Evolutionary conservation across 2,888 invertebrate species (phyloP).

Genomic region (Dolichopus griseipennis): DNA sequence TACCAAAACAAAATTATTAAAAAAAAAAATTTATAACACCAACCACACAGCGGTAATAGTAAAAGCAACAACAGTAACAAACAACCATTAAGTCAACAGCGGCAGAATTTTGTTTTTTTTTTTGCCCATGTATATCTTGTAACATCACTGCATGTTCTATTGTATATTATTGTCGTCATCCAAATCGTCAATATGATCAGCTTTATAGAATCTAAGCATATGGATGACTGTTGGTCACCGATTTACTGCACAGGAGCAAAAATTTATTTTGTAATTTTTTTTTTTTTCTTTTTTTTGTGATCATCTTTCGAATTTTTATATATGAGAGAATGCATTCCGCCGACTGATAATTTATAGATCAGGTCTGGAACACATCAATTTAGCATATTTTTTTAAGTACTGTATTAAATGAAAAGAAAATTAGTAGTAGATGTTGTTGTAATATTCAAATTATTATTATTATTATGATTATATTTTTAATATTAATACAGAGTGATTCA

Average conservation of each 20-base stretch:
- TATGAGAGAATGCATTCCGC: slow-evolving; percentile 2
- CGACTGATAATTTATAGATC: slow-evolving; percentile 4
- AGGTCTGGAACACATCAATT: slow-evolving; percentile 1
- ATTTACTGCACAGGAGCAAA: background rate
- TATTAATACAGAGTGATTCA: slow-evolving; percentile 1
- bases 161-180: background rate
- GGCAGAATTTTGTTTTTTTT: too few relatives aligned
- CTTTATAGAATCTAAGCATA: background rate
- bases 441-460: background rate
- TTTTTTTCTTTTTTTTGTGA: background rate
- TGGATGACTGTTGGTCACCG: background rate
- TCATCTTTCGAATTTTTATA: background rate
- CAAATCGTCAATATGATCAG: background rate
- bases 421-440: too few relatives aligned
- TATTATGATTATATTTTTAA: background rate
- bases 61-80: too few relatives aligned
- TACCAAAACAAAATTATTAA: too few relatives aligned
- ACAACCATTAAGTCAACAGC: too few relatives aligned
- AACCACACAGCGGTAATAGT: too few relatives aligned
- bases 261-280: background rate
- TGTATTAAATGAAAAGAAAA: background rate
- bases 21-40: too few relatives aligned
- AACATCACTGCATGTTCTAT: background rate
- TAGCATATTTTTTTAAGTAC: background rate
- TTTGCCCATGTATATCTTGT: too few relatives aligned